These are phyloP conservation scores for Seira musarum DNA, from an alignment of 2,888 invertebrate genomes.

Conservation along the genomic window DNA sequence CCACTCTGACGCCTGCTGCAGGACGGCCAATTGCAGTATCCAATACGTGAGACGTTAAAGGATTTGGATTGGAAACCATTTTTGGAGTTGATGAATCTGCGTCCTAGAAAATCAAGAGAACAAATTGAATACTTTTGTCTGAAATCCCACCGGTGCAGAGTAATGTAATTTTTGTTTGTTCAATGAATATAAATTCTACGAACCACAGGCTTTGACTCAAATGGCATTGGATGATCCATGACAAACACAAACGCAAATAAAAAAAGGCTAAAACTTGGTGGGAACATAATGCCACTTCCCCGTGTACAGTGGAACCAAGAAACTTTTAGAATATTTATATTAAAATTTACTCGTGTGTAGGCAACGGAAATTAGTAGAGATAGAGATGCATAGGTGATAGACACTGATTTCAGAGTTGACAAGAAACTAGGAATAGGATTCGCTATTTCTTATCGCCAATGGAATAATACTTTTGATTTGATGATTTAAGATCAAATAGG, in stretches of 20 bases:
- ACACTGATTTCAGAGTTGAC: too few relatives aligned
- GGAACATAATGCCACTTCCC: slow-evolving; percentile 27
- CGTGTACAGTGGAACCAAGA: too few relatives aligned
- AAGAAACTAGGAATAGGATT: too few relatives aligned
- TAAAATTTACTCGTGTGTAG: too few relatives aligned
- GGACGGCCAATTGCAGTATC: slow-evolving; percentile 82
- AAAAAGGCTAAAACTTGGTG: slow-evolving; percentile 36
- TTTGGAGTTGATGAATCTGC: not conserved
- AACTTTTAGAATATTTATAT: not conserved
- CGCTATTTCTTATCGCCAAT: too few relatives aligned
- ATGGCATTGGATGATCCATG: slow-evolving; percentile 30
- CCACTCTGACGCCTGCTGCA: slow-evolving; percentile 79
- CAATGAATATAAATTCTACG: not conserved
- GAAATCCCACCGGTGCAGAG: not conserved
- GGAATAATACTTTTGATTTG: too few relatives aligned
- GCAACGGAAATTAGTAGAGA: too few relatives aligned
- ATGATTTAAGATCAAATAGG: too few relatives aligned
- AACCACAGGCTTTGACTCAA: slow-evolving; percentile 6
- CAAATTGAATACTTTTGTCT: not conserved
- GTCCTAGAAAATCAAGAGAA: not conserved
- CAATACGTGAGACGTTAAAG: slow-evolving; percentile 83
- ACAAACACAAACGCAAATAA: slow-evolving; percentile 32
- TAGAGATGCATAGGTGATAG: too few relatives aligned
- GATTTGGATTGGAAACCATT: slow-evolving; percentile 65
- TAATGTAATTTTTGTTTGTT: not conserved